phyloP scores from a whole-genome alignment of 1,140 invertebrate genomes.

The Cheumatopsyche charites region DNA sequence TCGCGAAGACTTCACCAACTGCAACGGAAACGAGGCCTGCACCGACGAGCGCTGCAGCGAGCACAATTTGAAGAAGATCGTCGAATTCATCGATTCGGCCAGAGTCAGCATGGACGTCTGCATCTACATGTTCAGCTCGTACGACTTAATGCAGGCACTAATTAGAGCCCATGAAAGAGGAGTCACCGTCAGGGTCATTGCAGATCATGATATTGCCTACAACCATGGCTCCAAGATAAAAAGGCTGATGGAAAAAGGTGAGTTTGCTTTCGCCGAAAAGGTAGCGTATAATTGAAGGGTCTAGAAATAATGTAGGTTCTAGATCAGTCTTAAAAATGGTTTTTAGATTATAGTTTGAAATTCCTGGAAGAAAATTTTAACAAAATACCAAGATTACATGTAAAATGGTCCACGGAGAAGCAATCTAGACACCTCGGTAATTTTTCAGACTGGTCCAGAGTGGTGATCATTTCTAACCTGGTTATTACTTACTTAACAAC shows the following conservation, averaged over 20 bases:
- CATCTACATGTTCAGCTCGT: slow-evolving; percentile 17
- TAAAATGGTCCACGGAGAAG: too few relatives aligned
- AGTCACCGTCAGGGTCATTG: slow-evolving; percentile 28
- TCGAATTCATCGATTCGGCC: background rate
- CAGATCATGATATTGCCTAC: slow-evolving; percentile 34
- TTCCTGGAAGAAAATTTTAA: too few relatives aligned
- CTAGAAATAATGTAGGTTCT: too few relatives aligned
- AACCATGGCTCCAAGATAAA: background rate
- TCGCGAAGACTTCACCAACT: background rate
- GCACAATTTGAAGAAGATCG: slow-evolving; percentile 12
- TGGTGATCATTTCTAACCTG: too few relatives aligned
- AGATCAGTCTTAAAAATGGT: too few relatives aligned
- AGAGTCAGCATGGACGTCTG: slow-evolving; percentile 16
- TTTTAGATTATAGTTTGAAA: too few relatives aligned
- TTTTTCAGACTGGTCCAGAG: too few relatives aligned
- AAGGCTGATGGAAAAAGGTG: background rate
- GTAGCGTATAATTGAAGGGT: too few relatives aligned
- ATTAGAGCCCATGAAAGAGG: slow-evolving; percentile 27
- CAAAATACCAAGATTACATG: too few relatives aligned
- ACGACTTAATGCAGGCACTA: background rate
- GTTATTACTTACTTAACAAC: too few relatives aligned
- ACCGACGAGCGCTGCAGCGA: background rate
- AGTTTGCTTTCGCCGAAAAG: background rate
- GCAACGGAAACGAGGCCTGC: background rate
- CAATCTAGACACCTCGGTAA: too few relatives aligned